phyloP scores from a whole-genome alignment of 2,113 vertebrate genomes.

The Osmerus eperlanus region DNA sequence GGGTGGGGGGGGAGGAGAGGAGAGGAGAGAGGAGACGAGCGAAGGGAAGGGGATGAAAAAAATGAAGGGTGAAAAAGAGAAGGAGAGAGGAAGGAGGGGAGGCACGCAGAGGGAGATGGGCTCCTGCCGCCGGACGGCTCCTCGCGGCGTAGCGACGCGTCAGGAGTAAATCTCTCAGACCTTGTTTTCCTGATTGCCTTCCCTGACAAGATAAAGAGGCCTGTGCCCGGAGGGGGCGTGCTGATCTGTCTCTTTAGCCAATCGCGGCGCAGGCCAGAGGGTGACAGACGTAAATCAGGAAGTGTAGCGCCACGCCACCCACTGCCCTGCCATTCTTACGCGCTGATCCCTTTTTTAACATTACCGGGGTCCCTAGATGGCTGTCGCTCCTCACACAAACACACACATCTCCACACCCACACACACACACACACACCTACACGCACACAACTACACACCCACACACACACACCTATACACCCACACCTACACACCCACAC shows the following conservation, averaged over 20 bases:
- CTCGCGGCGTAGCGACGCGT: background rate
- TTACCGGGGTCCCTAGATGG: background rate
- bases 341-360: background rate
- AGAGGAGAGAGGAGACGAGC: background rate
- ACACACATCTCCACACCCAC: too few species aligned
- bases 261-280: background rate
- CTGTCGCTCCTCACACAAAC: too few species aligned
- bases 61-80: too few species aligned
- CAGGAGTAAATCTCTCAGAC: constrained; percentile 6
- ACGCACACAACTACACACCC: too few species aligned
- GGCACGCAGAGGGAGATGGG: background rate
- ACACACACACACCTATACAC: too few species aligned
- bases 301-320: background rate
- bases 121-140: background rate
- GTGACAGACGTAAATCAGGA: background rate
- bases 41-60: background rate
- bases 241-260: constrained; percentile 3
- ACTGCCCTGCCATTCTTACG: background rate
- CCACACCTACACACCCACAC: too few species aligned
- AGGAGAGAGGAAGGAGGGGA: background rate
- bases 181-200: constrained; percentile 12
- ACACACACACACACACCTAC: too few species aligned
- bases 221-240: background rate
- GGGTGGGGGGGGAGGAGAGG: background rate
- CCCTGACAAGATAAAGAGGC: constrained; percentile 6